These are phyloP conservation scores for Drosophila tsacasi DNA, from an alignment of 1,140 invertebrate species.

Conservation along the genomic window DNA sequence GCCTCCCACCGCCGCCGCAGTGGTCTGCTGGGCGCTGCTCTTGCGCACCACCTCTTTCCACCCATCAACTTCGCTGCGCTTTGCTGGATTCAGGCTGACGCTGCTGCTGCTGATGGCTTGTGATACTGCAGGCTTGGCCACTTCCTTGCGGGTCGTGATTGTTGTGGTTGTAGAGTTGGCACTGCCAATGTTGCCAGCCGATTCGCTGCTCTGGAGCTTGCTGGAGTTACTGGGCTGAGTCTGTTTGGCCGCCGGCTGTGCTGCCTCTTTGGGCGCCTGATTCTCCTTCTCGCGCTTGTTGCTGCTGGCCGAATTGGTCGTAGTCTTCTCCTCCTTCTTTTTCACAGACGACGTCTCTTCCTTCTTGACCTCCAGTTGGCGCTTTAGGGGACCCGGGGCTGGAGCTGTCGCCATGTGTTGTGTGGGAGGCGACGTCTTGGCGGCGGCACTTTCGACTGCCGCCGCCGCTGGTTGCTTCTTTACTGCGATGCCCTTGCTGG, in stretches of 20 bases:
- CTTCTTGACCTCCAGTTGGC: constrained; percentile 58
- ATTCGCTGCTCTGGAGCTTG: constrained; percentile 61
- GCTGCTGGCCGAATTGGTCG: constrained; percentile 31
- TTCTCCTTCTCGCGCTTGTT: constrained; percentile 84
- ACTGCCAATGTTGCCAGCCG: constrained; percentile 50
- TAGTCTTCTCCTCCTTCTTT: constrained; percentile 38
- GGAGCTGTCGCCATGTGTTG: neutral
- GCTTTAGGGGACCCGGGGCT: constrained; percentile 30
- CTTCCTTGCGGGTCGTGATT: constrained; percentile 27
- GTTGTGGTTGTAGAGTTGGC: constrained; percentile 1
- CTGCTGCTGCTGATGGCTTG: constrained; percentile 27
- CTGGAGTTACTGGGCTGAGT: constrained; percentile 24
- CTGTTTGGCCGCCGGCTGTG: constrained; percentile 39
- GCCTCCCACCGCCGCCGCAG: constrained; percentile 21
- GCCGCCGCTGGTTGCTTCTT: constrained; percentile 35
- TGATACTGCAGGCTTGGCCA: constrained; percentile 11
- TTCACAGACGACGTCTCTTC: constrained; percentile 40
- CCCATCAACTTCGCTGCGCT: constrained; percentile 91
- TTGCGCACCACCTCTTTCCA: constrained; percentile 99
- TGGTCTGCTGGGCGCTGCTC: constrained; percentile 86
- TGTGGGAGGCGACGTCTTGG: constrained; percentile 21
- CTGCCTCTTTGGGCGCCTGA: constrained; percentile 78
- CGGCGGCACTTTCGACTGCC: constrained; percentile 21
- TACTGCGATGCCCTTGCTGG: constrained; percentile 31
- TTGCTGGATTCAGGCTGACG: constrained; percentile 29